A percentile compares a stretch with the other conserved stretches of the same genome.
Conservation (phyloP, 1,140 invertebrate genomes). For the Carposina sasakii region DNA sequence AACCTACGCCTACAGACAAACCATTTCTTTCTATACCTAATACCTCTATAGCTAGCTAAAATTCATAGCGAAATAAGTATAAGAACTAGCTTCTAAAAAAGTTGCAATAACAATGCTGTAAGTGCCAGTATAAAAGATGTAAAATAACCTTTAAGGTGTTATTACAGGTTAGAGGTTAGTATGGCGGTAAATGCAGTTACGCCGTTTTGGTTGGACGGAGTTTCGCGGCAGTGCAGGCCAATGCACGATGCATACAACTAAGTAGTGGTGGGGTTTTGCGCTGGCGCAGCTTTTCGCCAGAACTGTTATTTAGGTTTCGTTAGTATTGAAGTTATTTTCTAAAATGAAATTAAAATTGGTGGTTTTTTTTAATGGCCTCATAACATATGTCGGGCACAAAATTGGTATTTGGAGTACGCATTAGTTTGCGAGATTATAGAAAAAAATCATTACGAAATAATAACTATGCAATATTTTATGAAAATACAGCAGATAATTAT, state of each 20-base stretch:
- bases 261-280: constrained; percentile 60
- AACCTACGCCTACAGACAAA: constrained; percentile 57
- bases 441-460: too few species aligned
- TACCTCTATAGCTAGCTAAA: constrained; percentile 65
- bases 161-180: constrained; percentile 16
- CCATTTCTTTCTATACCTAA: constrained; percentile 70
- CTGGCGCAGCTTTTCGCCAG: constrained; percentile 26
- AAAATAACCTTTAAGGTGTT: neutral
- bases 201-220: constrained; percentile 25
- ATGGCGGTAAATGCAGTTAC: constrained; percentile 11
- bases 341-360: too few species aligned
- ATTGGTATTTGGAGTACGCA: too few species aligned
- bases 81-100: constrained; percentile 69
- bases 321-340: too few species aligned
- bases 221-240: constrained; percentile 62
- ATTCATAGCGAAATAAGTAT: constrained; percentile 71
- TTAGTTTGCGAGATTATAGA: too few species aligned
- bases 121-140: too few species aligned
- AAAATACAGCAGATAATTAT: too few species aligned
- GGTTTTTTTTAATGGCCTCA: too few species aligned
- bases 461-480: too few species aligned
- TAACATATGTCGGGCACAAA: too few species aligned
- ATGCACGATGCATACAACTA: constrained; percentile 71
- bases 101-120: constrained; percentile 1
- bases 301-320: constrained; percentile 21